phyloP scores from a whole-genome alignment of 1,140 invertebrate species.

The Helicoverpa armigera region DNA sequence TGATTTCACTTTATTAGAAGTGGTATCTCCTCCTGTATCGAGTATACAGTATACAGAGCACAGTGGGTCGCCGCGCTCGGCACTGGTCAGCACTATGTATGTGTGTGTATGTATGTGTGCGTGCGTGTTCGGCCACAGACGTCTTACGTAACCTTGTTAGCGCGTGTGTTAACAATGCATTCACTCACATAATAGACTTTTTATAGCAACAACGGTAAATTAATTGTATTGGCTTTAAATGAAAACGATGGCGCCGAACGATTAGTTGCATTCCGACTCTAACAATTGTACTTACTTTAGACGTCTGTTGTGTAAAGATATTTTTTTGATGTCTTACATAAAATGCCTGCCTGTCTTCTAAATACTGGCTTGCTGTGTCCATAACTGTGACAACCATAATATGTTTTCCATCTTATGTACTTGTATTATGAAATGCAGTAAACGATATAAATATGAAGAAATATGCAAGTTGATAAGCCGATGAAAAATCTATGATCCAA shows the following conservation, averaged over 20 bases:
- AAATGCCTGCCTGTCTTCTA: neutral
- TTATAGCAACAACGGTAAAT: slow-evolving; percentile 10
- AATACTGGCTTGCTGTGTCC: too few relatives aligned
- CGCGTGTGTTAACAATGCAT: slow-evolving; percentile 6
- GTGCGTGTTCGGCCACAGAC: neutral
- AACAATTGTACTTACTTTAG: neutral
- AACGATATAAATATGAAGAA: too few relatives aligned
- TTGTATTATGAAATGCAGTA: too few relatives aligned
- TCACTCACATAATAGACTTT: slow-evolving; percentile 20
- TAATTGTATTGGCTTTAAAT: slow-evolving; percentile 16
- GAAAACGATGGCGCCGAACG: slow-evolving; percentile 15
- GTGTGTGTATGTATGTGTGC: neutral
- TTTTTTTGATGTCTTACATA: too few relatives aligned
- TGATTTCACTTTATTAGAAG: neutral
- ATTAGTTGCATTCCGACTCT: slow-evolving; percentile 13
- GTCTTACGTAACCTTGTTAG: slow-evolving; percentile 3
- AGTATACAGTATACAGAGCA: neutral
- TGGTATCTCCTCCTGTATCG: neutral
- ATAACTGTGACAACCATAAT: too few relatives aligned
- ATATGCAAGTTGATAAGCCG: too few relatives aligned
- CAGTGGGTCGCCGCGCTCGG: neutral
- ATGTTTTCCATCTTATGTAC: too few relatives aligned
- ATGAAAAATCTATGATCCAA: too few relatives aligned
- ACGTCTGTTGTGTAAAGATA: too few relatives aligned
- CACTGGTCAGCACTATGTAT: neutral